Percentiles rank a stretch among this genome's conserved stretches.
phyloP scores from a whole-genome alignment of 2,888 invertebrate species.

The Galerucella calmariensis region DNA sequence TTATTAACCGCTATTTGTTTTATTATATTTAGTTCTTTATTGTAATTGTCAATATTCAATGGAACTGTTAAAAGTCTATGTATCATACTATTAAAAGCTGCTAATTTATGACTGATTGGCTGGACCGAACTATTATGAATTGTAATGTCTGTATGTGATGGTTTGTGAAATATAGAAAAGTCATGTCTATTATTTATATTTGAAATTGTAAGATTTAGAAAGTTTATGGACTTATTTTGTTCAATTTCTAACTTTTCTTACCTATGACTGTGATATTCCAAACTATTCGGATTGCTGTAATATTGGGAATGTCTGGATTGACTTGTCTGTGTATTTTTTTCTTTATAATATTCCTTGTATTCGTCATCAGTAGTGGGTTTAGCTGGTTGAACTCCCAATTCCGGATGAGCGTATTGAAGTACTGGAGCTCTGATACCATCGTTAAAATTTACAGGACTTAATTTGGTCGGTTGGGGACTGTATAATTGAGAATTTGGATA shows the following conservation, averaged over 20 bases:
- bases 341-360: slow-evolving; percentile 53
- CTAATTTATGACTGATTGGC: too few relatives aligned
- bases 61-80: too few relatives aligned
- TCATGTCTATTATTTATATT: too few relatives aligned
- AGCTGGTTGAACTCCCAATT: slow-evolving; percentile 81
- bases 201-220: too few relatives aligned
- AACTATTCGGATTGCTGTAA: slow-evolving; percentile 61
- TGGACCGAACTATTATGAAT: too few relatives aligned
- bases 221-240: too few relatives aligned
- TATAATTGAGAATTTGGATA: slow-evolving; percentile 77
- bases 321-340: slow-evolving; percentile 50
- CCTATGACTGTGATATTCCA: slow-evolving; percentile 64
- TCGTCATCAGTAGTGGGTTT: slow-evolving; percentile 66
- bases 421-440: slow-evolving; percentile 80
- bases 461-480: slow-evolving; percentile 70
- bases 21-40: too few relatives aligned
- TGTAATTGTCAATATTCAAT: too few relatives aligned
- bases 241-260: slow-evolving; percentile 22
- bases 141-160: too few relatives aligned
- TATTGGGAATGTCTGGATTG: slow-evolving; percentile 62
- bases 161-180: too few relatives aligned
- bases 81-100: too few relatives aligned
- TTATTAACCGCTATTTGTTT: too few relatives aligned
- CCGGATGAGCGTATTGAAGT: slow-evolving; percentile 83
- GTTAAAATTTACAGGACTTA: slow-evolving; percentile 71